phyloP scores from a whole-genome alignment of 2,888 invertebrate species.

The Orthonychiurus folsomi region DNA sequence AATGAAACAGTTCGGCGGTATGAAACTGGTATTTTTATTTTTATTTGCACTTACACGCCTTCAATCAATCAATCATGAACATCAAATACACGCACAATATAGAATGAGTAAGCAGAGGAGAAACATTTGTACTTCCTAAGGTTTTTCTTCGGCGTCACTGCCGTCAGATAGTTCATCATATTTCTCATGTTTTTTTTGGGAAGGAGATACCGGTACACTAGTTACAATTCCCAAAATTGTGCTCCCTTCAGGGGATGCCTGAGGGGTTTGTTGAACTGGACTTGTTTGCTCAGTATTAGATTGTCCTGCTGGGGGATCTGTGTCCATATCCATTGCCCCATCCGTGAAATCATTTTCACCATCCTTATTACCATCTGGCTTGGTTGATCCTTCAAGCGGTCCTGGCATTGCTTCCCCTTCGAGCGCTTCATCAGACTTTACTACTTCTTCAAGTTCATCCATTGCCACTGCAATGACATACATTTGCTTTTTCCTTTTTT shows the following conservation, averaged over 20 bases:
- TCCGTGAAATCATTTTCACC: neutral
- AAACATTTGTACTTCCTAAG: too few relatives aligned
- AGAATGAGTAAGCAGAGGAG: too few relatives aligned
- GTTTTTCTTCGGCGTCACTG: neutral
- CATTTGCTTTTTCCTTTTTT: neutral
- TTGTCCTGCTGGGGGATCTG: too few relatives aligned
- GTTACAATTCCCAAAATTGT: neutral
- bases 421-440: neutral
- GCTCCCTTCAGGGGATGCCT: neutral
- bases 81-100: too few relatives aligned
- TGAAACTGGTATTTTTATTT: too few relatives aligned
- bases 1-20: too few relatives aligned
- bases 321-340: too few relatives aligned
- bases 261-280: neutral
- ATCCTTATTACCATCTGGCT: neutral
- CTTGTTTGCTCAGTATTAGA: neutral
- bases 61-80: too few relatives aligned
- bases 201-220: too few relatives aligned
- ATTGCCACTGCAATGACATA: neutral
- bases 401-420: too few relatives aligned
- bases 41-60: too few relatives aligned
- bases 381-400: neutral
- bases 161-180: neutral
- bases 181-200: too few relatives aligned
- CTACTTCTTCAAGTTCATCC: neutral